Evolutionary conservation across 2,888 invertebrate genomes (phyloP), one percentile per base, ranked within the genome.

Genomic region (Lasioglossum pauxillum): DNA sequence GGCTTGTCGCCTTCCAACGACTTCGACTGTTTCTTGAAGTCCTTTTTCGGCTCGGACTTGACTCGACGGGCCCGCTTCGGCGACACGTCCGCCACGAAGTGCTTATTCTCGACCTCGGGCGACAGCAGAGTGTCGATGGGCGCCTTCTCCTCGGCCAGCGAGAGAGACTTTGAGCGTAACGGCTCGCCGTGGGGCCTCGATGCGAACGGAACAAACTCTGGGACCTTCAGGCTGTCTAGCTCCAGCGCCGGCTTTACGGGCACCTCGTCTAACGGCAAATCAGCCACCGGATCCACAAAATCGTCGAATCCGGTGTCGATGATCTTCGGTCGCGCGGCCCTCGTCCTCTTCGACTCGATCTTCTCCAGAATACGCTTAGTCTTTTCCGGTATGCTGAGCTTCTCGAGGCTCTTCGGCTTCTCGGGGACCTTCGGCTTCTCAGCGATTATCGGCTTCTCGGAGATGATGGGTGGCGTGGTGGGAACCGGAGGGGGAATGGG

Each of bases 241-340:
- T 95, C 95, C 79, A 95, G 82, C 3, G 93, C 91, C 2, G 94
- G 95, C 82, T 95, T 95, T 0, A 95, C 94, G 12, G 95, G 95
- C 16, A 95, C 93, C 67, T 95, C 95, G 85, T 95, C 95, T 44
- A 95, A 87, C 14, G 95, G 95, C 80, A 95, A 89, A 80, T 95
- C 95, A 0, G 95, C 95, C 5, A 95, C 94, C 0, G 95, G 95
- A 78, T 95, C 95, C n/a, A 95, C 95, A 80, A 95, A 95, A 86
- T 95, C 95, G 81, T 95, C 95, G 83, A 92, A 93, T 19, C 95
- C 95, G 1, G 95, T 95, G 84, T 95, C 95, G 72, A 95, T 95
- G 73, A 95, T 95, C 83, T 92, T 94, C 5, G 95, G 94, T 60
- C 93, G 92, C 5, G 93, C 87, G 19, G 94, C 81, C 82, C 90